These are phyloP conservation scores for Hyles euphorbiae DNA, from an alignment of 1,140 invertebrate genomes.

Conservation along the genomic window DNA sequence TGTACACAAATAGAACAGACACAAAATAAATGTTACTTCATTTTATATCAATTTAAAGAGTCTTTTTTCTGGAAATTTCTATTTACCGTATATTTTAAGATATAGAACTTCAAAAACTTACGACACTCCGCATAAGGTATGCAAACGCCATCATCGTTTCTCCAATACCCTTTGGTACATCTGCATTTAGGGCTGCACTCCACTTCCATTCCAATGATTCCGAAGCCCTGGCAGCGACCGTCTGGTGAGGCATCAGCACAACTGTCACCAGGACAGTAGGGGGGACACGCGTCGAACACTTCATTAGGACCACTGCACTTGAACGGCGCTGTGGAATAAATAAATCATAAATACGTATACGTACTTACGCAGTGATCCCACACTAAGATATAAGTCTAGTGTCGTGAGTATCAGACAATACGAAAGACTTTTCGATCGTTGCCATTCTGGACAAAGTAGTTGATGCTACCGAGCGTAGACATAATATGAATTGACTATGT, in stretches of 20 bases:
- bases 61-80: too few relatives aligned
- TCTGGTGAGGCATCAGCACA: constrained; percentile 28
- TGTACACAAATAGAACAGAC: too few relatives aligned
- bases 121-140: constrained; percentile 23
- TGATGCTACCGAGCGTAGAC: too few relatives aligned
- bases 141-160: constrained; percentile 28
- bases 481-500: too few relatives aligned
- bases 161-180: constrained; percentile 33
- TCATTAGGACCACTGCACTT: constrained; percentile 28
- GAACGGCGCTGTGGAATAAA: constrained; percentile 26
- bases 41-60: not conserved
- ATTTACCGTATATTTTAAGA: too few relatives aligned
- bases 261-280: constrained; percentile 33
- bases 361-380: constrained; percentile 33
- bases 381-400: too few relatives aligned
- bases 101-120: constrained; percentile 3
- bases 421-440: too few relatives aligned
- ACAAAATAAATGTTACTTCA: not conserved
- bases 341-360: not conserved
- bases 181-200: constrained; percentile 34
- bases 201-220: constrained; percentile 24
- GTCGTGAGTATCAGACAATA: too few relatives aligned
- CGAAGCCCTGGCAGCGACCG: constrained; percentile 24
- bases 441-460: too few relatives aligned
- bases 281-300: constrained; percentile 32